Conservation (phyloP, 2,113 vertebrate genomes). For the Mellivora capensis region DNA sequence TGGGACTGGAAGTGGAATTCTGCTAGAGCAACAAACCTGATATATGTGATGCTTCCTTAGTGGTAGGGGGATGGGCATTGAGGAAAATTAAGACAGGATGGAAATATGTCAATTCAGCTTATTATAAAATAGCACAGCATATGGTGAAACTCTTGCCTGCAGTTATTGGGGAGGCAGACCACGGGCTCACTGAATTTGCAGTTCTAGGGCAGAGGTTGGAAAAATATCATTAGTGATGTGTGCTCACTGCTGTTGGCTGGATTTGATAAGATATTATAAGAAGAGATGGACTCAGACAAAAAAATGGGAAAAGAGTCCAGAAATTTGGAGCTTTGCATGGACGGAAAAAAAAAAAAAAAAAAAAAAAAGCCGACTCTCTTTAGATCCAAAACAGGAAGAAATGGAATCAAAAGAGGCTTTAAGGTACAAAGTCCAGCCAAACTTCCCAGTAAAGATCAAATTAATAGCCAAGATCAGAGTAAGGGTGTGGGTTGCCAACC, state of each 20-base stretch:
- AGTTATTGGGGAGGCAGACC: neutral
- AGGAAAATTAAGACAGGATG: neutral
- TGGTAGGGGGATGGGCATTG: neutral
- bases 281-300: neutral
- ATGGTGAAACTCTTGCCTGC: neutral
- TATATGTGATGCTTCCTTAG: fast-evolving
- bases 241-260: neutral
- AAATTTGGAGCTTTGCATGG: neutral
- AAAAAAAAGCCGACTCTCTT: neutral
- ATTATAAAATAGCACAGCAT: neutral
- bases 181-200: neutral
- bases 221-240: neutral
- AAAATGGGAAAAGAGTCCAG: neutral
- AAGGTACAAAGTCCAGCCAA: neutral
- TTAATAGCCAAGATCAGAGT: neutral
- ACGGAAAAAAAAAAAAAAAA: neutral
- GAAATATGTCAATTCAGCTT: neutral
- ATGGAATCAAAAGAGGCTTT: neutral
- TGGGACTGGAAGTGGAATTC: neutral
- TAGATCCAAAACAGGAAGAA: neutral
- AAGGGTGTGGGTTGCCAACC: neutral
- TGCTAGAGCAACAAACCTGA: neutral
- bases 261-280: neutral
- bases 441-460: neutral
- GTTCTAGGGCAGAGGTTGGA: neutral